Percentiles rank a stretch among this genome's conserved stretches.
Evolutionary conservation across 2,888 invertebrate genomes (phyloP).

Genomic region (Linnaemya tessellans): DNA sequence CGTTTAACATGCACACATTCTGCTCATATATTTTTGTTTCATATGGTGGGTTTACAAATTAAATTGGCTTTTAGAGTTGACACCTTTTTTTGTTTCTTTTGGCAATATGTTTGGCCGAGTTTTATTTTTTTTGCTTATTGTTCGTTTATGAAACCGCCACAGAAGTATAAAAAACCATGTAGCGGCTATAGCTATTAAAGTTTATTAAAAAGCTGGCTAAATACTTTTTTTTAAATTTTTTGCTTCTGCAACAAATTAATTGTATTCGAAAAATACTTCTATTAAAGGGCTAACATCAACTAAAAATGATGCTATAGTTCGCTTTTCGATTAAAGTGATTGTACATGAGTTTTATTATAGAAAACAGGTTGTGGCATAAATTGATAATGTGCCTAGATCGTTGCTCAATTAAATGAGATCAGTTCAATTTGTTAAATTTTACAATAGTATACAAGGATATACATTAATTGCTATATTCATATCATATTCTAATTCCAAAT

Average conservation of each 20-base stretch:
- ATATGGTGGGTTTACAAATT: conserved; percentile 70
- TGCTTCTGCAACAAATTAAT: conserved; percentile 2
- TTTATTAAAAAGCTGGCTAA: conserved; percentile 49
- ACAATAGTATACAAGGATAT: no score
- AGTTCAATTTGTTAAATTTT: no score
- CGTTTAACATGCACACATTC: conserved; percentile 1
- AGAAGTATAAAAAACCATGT: neutral
- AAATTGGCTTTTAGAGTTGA: conserved; percentile 72
- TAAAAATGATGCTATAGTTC: neutral
- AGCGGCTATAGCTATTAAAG: conserved; percentile 49
- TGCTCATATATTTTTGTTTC: conserved; percentile 52
- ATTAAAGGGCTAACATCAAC: neutral
- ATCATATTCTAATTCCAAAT: no score
- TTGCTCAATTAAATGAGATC: no score
- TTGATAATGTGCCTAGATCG: no score
- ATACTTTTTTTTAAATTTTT: no score
- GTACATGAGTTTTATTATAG: no score
- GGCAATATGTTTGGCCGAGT: conserved; percentile 46
- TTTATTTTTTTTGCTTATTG: conserved; percentile 7
- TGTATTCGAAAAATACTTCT: neutral
- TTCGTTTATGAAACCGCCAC: conserved; percentile 61
- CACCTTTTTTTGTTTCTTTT: conserved; percentile 63
- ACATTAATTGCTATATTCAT: no score
- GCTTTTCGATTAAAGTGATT: no score
- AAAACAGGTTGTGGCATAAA: no score